Evolutionary conservation across 1,140 invertebrate species (phyloP), one percentile per base, ranked within the genome.

Genomic region (Lucilia cuprina): DNA sequence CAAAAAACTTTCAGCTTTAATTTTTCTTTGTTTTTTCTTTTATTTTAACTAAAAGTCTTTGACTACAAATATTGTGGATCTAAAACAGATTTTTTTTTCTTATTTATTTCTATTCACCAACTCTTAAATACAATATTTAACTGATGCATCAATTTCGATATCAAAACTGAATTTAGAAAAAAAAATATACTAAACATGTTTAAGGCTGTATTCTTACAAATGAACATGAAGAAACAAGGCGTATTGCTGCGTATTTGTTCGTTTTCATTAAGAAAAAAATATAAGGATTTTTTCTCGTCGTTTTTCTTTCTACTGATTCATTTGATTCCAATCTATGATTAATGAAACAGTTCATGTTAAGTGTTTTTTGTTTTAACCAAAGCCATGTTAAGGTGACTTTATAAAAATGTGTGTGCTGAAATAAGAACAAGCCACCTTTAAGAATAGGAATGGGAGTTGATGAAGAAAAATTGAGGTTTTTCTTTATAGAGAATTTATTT

Each of bases 241-340:
- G 65, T 70, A 70, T 70, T 19, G 55, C 55, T 60, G 65, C 65
- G 65, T 21, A 70, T 60, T 70, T 21, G 21, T 3, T 70, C 65
- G 65, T 70, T 70, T 70, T 25, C 9, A 70, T 70, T 21, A 9
- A 70, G 4, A n/a, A 60, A 17, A 60, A 21, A 70, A 70, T 1
- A 30, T 1, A 30, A 30, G 21, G 65, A 70, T 55, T 70, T 70
- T 70, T 19, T 70, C 9, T 70, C 19, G 0, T 70, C 65, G 25
- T 60, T 60, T 60, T 60, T 60, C 13, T 35, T 80, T 21, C 41
- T 49, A 35, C 30, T 77, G 10, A 35, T 77, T 35, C 34, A 21
- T 49, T 34, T 21, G 77, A 80, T 80, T 80, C 47, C 77, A 80
- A 80, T 80, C 77, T 50, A 80, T 80, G 77, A 80, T 80, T 80